These are phyloP conservation scores for Dicyrtoma fusca DNA, from an alignment of 2,888 invertebrate genomes.

Conservation along the genomic window DNA sequence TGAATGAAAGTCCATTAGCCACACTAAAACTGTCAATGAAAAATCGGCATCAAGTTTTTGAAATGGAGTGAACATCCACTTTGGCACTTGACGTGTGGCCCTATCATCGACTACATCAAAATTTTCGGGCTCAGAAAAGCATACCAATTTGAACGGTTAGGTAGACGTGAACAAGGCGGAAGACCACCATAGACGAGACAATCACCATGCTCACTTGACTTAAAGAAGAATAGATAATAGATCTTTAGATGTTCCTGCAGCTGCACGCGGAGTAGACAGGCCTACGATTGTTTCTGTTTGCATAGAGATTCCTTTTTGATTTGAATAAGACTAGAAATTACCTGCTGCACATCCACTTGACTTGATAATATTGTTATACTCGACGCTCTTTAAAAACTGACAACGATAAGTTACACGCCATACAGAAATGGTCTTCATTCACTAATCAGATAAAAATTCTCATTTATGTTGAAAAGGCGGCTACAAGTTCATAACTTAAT, in stretches of 20 bases:
- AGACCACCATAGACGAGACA: slow-evolving; percentile 49
- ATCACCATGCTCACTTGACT: slow-evolving; percentile 29
- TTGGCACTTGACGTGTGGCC: slow-evolving; percentile 54
- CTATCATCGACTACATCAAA: slow-evolving; percentile 55
- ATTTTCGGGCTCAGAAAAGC: slow-evolving; percentile 42
- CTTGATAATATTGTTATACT: no score
- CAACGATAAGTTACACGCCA: no score
- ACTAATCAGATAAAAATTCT: no score
- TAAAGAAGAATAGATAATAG: slow-evolving; percentile 26
- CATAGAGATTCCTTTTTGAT: slow-evolving; percentile 31
- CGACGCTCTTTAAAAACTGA: no score
- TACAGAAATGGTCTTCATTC: no score
- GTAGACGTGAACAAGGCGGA: slow-evolving; percentile 5
- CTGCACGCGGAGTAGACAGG: slow-evolving; percentile 39
- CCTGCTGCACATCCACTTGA: no score
- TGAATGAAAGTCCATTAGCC: slow-evolving; percentile 32
- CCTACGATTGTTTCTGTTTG: slow-evolving; percentile 40
- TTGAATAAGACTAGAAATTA: slow-evolving; percentile 8
- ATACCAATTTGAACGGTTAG: slow-evolving; percentile 36
- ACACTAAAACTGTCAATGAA: slow-evolving; percentile 36
- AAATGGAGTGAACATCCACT: slow-evolving; percentile 17
- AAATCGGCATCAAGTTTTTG: slow-evolving; percentile 32
- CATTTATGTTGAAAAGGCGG: no score
- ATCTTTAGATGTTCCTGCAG: slow-evolving; percentile 34
- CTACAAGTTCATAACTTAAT: no score